Evolutionary conservation across 2,113 vertebrate species (phyloP).

Genomic region (Misgurnus mizolepis): DNA sequence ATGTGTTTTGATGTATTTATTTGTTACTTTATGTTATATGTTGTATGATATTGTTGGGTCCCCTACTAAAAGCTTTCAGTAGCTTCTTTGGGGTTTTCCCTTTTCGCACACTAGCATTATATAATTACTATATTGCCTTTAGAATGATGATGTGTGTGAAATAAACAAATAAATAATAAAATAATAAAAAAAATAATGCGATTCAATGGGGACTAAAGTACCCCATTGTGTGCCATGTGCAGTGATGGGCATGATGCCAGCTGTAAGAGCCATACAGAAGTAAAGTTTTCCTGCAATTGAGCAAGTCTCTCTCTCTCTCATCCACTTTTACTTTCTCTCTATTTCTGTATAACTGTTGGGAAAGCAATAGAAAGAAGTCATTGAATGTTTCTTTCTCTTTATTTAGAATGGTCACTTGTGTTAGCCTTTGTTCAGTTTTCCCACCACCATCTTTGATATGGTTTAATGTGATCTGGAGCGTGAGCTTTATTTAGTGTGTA

Average conservation of each 20-base stretch:
- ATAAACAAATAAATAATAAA: no score
- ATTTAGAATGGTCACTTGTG: slow-evolving; percentile 39
- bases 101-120: no score
- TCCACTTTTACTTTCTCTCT: slow-evolving; percentile 15
- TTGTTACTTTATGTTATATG: no score
- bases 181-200: no score
- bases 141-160: no score
- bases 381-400: slow-evolving; percentile 13
- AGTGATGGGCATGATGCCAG: slow-evolving; percentile 42
- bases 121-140: no score
- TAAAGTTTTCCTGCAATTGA: slow-evolving; percentile 52
- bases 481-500: not conserved
- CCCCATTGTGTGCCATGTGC: slow-evolving; percentile 56
- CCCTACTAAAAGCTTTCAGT: no score
- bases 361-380: not conserved
- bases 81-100: no score
- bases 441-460: not conserved
- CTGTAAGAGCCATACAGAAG: slow-evolving; percentile 33
- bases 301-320: slow-evolving; percentile 5
- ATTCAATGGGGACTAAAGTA: slow-evolving; percentile 24
- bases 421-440: not conserved
- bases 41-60: no score
- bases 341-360: not conserved
- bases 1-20: no score
- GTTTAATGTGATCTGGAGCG: not conserved